phyloP scores from a whole-genome alignment of 2,888 invertebrate genomes.

The Invenusta paracnida region DNA sequence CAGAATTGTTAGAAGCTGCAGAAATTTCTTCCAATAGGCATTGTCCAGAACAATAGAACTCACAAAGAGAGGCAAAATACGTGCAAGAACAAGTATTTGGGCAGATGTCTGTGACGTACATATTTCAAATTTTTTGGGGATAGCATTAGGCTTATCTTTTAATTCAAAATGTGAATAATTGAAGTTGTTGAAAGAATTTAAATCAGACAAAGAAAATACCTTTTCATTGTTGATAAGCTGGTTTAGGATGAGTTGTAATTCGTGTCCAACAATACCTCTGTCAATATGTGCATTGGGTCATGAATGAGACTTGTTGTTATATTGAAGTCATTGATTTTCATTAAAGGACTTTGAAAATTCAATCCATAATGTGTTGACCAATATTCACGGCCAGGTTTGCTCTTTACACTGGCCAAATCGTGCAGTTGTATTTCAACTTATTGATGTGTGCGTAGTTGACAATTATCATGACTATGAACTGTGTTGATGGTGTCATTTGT shows the following conservation, averaged over 20 bases:
- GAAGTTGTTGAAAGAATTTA: too few species aligned
- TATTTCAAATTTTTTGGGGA: background rate
- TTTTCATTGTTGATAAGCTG: background rate
- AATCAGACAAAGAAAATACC: background rate
- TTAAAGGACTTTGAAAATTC: constrained; percentile 1
- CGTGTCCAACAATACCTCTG: background rate
- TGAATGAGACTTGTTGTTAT: background rate
- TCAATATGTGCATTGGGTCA: background rate
- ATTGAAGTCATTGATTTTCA: background rate
- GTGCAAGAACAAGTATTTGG: constrained; percentile 5
- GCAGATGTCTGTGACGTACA: constrained; percentile 2
- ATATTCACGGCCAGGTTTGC: background rate
- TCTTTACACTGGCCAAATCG: background rate
- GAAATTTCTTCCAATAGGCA: background rate
- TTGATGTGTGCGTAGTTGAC: background rate
- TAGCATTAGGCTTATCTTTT: too few species aligned
- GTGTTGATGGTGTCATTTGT: too few species aligned
- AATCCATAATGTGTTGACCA: constrained; percentile 15
- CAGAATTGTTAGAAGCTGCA: background rate
- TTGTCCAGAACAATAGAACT: background rate
- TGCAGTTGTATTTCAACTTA: background rate
- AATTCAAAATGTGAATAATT: too few species aligned
- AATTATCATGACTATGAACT: too few species aligned
- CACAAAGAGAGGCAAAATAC: background rate
- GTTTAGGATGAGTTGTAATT: background rate